A percentile compares a stretch with the other conserved stretches of the same genome.
Conservation (phyloP, 2,888 invertebrate species). For the Meta bourneti region DNA sequence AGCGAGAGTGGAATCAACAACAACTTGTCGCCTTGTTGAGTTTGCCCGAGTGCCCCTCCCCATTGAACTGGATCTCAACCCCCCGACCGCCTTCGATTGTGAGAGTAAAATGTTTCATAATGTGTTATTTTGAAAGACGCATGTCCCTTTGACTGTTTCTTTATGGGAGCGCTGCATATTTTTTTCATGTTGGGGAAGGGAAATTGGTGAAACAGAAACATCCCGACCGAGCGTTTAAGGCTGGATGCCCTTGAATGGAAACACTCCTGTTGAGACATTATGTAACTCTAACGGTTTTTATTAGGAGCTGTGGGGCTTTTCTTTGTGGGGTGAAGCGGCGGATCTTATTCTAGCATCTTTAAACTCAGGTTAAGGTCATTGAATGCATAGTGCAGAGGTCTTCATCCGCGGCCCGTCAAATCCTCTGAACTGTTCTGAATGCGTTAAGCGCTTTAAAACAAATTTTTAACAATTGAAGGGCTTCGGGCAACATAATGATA, state of each 20-base stretch:
- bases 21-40: constrained; percentile 71
- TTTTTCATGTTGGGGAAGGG: too few species aligned
- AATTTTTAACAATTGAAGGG: background rate
- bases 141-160: constrained; percentile 43
- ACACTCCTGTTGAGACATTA: background rate
- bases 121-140: constrained; percentile 44
- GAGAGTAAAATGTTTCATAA: constrained; percentile 55
- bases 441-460: background rate
- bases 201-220: background rate
- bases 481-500: too few species aligned
- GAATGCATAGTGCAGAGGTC: background rate
- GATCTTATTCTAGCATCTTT: too few species aligned
- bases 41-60: background rate
- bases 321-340: background rate
- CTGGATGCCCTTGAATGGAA: background rate
- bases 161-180: too few species aligned
- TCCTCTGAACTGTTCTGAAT: background rate
- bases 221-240: background rate
- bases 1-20: constrained; percentile 62
- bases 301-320: background rate
- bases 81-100: background rate
- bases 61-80: background rate
- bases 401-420: background rate
- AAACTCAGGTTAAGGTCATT: background rate
- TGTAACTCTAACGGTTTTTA: background rate